phyloP scores from a whole-genome alignment of 2,888 invertebrate genomes.

The Lasius platythorax region DNA sequence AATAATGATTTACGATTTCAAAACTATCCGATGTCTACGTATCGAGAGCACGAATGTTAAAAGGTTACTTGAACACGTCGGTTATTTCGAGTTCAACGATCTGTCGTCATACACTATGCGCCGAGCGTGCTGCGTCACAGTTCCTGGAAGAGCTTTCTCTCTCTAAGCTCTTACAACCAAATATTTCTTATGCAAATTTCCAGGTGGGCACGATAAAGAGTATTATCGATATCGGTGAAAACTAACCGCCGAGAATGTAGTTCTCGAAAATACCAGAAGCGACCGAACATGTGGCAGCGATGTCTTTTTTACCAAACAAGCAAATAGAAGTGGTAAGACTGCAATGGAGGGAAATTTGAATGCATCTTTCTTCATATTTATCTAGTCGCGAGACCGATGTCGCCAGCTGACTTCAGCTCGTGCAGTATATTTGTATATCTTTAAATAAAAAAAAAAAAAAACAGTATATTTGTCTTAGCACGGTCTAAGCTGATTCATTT shows the following conservation, averaged over 20 bases:
- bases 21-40: not conserved
- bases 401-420: not conserved
- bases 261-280: not conserved
- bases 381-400: not conserved
- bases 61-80: slow-evolving; percentile 63
- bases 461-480: slow-evolving; percentile 86
- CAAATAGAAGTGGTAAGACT: not conserved
- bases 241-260: not conserved
- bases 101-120: slow-evolving; percentile 74
- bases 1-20: slow-evolving; percentile 9
- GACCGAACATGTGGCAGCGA: not conserved
- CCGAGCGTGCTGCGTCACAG: not conserved
- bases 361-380: not conserved
- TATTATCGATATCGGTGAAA: not conserved
- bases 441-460: no score
- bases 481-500: slow-evolving; percentile 95
- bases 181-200: not conserved
- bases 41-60: slow-evolving; percentile 33
- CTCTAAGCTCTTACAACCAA: not conserved
- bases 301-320: not conserved
- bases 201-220: not conserved
- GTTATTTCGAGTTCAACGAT: slow-evolving; percentile 81
- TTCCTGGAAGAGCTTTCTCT: not conserved
- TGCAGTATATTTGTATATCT: not conserved
- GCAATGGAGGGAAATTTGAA: slow-evolving; percentile 3